Conservation (phyloP, 2,797 vertebrate species). For the Pseudochromis fuscus region DNA sequence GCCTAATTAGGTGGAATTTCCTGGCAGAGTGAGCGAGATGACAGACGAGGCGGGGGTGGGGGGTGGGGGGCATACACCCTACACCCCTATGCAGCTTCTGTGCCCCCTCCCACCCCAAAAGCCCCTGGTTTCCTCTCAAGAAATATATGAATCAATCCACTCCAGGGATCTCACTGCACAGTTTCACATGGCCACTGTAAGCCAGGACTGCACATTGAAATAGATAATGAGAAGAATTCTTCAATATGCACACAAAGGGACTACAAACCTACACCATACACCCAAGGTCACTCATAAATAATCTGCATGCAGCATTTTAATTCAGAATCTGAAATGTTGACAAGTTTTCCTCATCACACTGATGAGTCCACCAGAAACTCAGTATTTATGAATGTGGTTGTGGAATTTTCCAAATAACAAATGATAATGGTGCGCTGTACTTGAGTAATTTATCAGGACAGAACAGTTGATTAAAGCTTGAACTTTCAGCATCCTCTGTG, state of each 20-base stretch:
- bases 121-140: slow-evolving; percentile 33
- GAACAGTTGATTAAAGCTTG: slow-evolving; percentile 48
- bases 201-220: background rate
- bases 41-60: slow-evolving; percentile 21
- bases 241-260: background rate
- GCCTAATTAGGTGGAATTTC: slow-evolving; percentile 86
- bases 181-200: slow-evolving; percentile 23
- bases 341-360: slow-evolving; percentile 35
- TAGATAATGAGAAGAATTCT: slow-evolving; percentile 15
- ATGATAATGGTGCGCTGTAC: background rate
- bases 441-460: slow-evolving; percentile 43
- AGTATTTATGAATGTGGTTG: slow-evolving; percentile 31
- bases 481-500: slow-evolving; percentile 39
- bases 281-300: slow-evolving; percentile 22
- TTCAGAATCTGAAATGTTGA: slow-evolving; percentile 26
- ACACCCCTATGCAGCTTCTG: background rate
- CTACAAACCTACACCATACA: slow-evolving; percentile 8
- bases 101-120: background rate
- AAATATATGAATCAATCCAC: slow-evolving; percentile 42
- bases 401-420: slow-evolving; percentile 28
- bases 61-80: slow-evolving; percentile 4
- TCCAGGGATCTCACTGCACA: slow-evolving; percentile 22
- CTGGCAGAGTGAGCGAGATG: slow-evolving; percentile 71
- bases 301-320: slow-evolving; percentile 17
- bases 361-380: slow-evolving; percentile 18